Conservation (phyloP, 1,140 invertebrate species). For the Pectinophora gossypiella region DNA sequence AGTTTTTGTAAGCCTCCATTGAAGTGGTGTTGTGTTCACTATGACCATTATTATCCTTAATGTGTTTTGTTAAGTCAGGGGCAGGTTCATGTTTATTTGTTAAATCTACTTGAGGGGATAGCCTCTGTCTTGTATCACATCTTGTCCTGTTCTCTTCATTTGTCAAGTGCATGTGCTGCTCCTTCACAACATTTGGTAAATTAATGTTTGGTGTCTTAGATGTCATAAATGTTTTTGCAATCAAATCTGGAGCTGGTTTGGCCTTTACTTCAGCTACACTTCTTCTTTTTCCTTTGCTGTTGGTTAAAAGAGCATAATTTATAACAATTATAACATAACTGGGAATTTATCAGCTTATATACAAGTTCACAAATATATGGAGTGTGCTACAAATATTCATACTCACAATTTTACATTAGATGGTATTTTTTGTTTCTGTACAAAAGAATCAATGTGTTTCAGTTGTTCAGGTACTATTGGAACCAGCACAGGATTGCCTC, state of each 20-base stretch:
- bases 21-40: background rate
- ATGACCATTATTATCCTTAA: background rate
- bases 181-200: too few relatives aligned
- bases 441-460: constrained; percentile 61
- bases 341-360: background rate
- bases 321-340: background rate
- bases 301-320: too few relatives aligned
- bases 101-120: background rate
- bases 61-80: background rate
- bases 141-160: too few relatives aligned
- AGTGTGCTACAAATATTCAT: too few relatives aligned
- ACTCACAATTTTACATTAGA: constrained; percentile 42
- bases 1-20: constrained; percentile 25
- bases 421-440: constrained; percentile 44
- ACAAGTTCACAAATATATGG: too few relatives aligned
- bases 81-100: background rate
- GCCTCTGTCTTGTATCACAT: background rate
- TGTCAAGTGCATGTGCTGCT: too few relatives aligned
- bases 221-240: constrained; percentile 14
- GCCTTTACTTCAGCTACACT: constrained; percentile 35
- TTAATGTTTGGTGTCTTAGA: too few relatives aligned
- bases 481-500: constrained; percentile 41
- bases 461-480: constrained; percentile 52
- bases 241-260: constrained; percentile 10
- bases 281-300: constrained; percentile 51